Evolutionary conservation across 2,113 vertebrate species (phyloP).

Genomic region (Corythornis cristatus): DNA sequence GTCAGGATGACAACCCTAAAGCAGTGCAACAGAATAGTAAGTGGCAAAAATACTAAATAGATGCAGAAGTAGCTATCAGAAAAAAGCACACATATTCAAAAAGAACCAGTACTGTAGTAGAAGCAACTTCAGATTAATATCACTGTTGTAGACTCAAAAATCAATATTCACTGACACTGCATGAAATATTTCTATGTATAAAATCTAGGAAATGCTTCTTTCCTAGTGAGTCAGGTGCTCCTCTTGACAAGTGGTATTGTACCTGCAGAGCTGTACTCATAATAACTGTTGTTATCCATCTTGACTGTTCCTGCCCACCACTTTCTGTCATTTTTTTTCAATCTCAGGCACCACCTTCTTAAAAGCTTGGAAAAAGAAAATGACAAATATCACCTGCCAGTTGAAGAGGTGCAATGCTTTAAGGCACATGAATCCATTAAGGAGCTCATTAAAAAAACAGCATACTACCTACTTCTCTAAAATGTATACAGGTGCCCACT

Average conservation of each 20-base stretch:
- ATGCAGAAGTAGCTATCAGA: not conserved
- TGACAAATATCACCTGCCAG: not conserved
- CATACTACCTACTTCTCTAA: not conserved
- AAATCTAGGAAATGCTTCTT: not conserved
- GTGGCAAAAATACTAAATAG: slow-evolving; percentile 1
- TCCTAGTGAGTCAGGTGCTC: not conserved
- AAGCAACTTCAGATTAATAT: not conserved
- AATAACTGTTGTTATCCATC: slow-evolving; percentile 88
- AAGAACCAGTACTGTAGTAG: not conserved
- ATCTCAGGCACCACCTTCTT: not conserved
- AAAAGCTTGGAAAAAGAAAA: not conserved
- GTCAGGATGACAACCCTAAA: slow-evolving; percentile 7
- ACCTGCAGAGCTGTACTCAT: slow-evolving; percentile 86
- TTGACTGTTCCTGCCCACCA: slow-evolving; percentile 37
- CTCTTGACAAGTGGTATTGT: not conserved
- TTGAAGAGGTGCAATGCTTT: not conserved
- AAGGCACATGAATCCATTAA: not conserved
- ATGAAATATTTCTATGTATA: not conserved
- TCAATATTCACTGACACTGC: not conserved
- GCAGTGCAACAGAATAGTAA: not conserved
- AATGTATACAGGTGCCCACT: not conserved
- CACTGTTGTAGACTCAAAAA: not conserved
- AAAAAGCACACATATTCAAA: not conserved
- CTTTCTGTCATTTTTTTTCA: slow-evolving; percentile 60
- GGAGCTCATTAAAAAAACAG: not conserved